A percentile compares a stretch with the other conserved stretches of the same genome.
Evolutionary conservation across 2,888 invertebrate species (phyloP).

Genomic region (Cabera pusaria): DNA sequence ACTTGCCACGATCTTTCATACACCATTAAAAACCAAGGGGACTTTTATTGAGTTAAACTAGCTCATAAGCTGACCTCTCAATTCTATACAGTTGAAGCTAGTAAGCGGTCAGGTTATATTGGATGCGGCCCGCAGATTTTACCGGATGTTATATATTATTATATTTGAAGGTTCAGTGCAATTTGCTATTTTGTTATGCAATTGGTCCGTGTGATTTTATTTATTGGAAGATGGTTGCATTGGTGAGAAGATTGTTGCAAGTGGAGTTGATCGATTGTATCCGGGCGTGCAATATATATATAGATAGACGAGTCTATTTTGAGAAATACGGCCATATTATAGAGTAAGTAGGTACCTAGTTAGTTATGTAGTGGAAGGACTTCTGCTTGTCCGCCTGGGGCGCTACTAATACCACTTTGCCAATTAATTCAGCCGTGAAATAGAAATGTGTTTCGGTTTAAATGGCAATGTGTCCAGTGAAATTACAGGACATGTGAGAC

Average conservation of each 20-base stretch:
- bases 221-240: constrained; percentile 8
- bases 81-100: constrained; percentile 24
- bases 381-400: too few species aligned
- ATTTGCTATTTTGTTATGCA: constrained; percentile 57
- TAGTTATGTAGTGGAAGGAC: too few species aligned
- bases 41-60: constrained; percentile 78
- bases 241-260: background rate
- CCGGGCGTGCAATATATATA: too few species aligned
- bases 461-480: too few species aligned
- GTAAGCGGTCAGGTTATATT: constrained; percentile 40
- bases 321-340: too few species aligned
- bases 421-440: too few species aligned
- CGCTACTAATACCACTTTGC: too few species aligned
- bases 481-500: too few species aligned
- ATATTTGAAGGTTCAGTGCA: constrained; percentile 64
- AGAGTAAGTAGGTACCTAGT: too few species aligned
- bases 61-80: constrained; percentile 70
- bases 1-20: constrained; percentile 77
- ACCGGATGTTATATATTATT: constrained; percentile 63
- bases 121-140: constrained; percentile 68
- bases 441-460: too few species aligned
- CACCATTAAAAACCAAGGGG: constrained; percentile 79
- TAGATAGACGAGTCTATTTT: too few species aligned
- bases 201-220: constrained; percentile 40
- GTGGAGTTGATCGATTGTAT: too few species aligned